A percentile compares a stretch with the other conserved stretches of the same genome.
Evolutionary conservation across 2,888 invertebrate species (phyloP).

Genomic region (Melinaea marsaeus): DNA sequence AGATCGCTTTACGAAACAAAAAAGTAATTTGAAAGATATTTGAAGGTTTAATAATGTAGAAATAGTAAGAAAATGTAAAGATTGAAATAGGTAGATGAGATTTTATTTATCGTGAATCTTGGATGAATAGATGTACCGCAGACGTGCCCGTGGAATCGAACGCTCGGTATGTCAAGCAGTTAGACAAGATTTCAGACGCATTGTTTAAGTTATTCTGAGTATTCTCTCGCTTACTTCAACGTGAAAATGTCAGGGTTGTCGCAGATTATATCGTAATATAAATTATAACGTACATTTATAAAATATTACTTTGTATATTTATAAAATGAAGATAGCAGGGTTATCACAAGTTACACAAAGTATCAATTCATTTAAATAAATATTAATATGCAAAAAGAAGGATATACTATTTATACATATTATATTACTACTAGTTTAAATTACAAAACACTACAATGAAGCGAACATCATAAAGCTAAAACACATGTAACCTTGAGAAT

Average conservation of each 20-base stretch:
- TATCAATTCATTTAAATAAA: too few species aligned
- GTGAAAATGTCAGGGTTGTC: conserved; percentile 48
- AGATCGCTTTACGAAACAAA: too few species aligned
- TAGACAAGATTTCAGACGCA: conserved; percentile 74
- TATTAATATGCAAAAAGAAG: too few species aligned
- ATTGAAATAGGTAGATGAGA: background rate
- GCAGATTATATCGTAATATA: too few species aligned
- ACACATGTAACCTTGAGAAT: background rate
- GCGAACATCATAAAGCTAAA: too few species aligned
- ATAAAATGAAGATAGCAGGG: conserved; percentile 43
- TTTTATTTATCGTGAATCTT: conserved; percentile 7
- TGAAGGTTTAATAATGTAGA: background rate
- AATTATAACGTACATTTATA: too few species aligned
- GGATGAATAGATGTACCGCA: conserved; percentile 32
- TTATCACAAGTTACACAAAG: conserved; percentile 27
- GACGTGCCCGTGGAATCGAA: conserved; percentile 49
- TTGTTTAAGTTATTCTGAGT: conserved; percentile 67
- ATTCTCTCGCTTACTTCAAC: conserved; percentile 52
- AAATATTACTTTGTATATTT: too few species aligned
- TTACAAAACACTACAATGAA: too few species aligned
- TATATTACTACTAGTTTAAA: too few species aligned
- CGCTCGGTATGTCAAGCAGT: conserved; percentile 69
- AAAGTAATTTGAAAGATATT: too few species aligned
- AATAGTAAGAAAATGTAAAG: background rate
- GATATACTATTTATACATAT: too few species aligned